Conservation (phyloP, 2,113 vertebrate species). For the Rhabdornis inornatus region DNA sequence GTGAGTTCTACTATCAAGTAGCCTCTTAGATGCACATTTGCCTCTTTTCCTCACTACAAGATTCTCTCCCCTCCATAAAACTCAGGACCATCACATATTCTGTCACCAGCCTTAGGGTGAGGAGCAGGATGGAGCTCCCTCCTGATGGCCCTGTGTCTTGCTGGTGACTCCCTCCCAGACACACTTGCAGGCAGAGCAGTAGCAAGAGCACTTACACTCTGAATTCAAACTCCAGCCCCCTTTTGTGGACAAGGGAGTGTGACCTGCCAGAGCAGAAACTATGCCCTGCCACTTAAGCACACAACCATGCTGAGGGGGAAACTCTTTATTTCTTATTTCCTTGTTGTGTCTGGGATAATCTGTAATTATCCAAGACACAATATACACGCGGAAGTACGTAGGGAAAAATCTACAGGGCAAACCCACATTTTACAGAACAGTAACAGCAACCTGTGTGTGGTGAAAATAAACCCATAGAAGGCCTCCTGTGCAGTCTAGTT, state of each 20-base stretch:
- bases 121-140: neutral
- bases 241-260: neutral
- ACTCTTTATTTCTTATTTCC: neutral
- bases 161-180: neutral
- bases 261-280: neutral
- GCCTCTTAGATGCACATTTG: neutral
- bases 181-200: neutral
- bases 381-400: fast-evolving
- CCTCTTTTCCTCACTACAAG: neutral
- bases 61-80: neutral
- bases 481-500: neutral
- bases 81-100: neutral
- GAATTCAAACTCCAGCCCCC: neutral
- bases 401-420: neutral
- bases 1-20: neutral
- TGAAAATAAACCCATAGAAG: neutral
- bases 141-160: fast-evolving
- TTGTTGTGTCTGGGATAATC: neutral
- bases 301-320: neutral
- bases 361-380: neutral
- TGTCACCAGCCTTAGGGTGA: neutral
- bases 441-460: neutral
- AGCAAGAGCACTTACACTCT: neutral
- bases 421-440: neutral
- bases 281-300: neutral